phyloP scores from a whole-genome alignment of 2,113 vertebrate species.

The Coreoperca whiteheadi region DNA sequence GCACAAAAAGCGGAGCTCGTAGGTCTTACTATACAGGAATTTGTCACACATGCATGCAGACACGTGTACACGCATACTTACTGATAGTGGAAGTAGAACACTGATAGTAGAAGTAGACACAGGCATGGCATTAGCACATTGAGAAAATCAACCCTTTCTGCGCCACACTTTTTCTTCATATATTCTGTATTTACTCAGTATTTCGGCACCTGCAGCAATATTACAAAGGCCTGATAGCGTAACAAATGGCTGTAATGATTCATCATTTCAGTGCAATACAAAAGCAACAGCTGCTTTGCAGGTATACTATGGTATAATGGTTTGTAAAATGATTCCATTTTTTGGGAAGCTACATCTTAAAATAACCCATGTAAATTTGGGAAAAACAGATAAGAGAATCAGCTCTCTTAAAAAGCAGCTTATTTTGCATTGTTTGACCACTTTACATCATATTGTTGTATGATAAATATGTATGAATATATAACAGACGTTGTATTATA shows the following conservation, averaged over 20 bases:
- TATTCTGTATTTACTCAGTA: constrained; percentile 46
- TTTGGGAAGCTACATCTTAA: constrained; percentile 55
- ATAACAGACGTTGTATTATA: constrained; percentile 9
- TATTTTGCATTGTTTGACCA: constrained; percentile 32
- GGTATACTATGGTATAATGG: constrained; percentile 42
- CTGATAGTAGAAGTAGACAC: constrained; percentile 71
- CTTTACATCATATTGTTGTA: constrained; percentile 30
- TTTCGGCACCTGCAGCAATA: constrained; percentile 46
- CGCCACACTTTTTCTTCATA: constrained; percentile 39
- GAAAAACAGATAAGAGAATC: constrained; percentile 23
- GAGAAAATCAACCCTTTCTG: constrained; percentile 30
- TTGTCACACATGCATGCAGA: constrained; percentile 71
- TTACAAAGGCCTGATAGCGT: constrained; percentile 51
- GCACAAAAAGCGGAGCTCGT: constrained; percentile 66
- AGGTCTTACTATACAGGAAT: constrained; percentile 64
- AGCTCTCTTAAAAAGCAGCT: not conserved
- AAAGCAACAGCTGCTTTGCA: constrained; percentile 59
- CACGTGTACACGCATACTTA: constrained; percentile 50
- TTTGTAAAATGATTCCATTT: constrained; percentile 54
- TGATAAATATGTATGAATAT: constrained; percentile 33
- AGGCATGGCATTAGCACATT: constrained; percentile 74
- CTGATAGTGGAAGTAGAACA: constrained; percentile 59
- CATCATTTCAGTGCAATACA: constrained; percentile 55
- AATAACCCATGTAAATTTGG: constrained; percentile 37
- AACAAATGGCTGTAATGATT: constrained; percentile 63